A percentile compares a stretch with the other conserved stretches of the same genome.
Conservation (phyloP, 64 coral and sea anemone species). For the Orbicella faveolata region DNA sequence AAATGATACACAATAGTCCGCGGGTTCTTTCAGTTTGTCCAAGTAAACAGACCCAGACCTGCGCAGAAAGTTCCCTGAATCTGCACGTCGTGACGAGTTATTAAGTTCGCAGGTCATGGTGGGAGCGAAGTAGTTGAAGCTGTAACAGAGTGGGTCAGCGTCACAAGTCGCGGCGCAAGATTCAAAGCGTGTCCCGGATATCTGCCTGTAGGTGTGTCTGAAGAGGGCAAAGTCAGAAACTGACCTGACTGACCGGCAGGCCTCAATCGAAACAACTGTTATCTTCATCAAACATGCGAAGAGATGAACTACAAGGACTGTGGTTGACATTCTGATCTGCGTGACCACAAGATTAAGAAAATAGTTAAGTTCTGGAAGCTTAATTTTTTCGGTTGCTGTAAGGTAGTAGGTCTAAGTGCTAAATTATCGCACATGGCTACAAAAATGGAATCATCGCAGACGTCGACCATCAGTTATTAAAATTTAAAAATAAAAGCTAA, state of each 20-base stretch:
- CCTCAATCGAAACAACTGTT: background rate
- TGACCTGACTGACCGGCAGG: background rate
- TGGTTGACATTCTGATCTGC: background rate
- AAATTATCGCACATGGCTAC: too few species aligned
- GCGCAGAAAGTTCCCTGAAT: background rate
- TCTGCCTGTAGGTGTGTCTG: background rate
- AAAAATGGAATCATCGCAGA: too few species aligned
- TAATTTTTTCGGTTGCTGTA: too few species aligned
- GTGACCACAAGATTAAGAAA: background rate
- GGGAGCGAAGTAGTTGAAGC: constrained; percentile 3
- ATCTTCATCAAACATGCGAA: background rate
- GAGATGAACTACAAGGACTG: background rate
- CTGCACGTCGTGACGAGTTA: background rate
- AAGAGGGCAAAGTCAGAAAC: background rate
- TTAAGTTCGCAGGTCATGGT: background rate
- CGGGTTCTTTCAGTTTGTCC: background rate
- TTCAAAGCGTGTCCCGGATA: constrained; percentile 5
- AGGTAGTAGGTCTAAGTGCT: too few species aligned
- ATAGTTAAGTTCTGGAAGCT: background rate
- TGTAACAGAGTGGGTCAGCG: constrained; percentile 1
- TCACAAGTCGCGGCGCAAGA: background rate
- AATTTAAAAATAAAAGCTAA: too few species aligned
- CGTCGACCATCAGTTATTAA: too few species aligned
- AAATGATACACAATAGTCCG: background rate
- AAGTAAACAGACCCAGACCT: background rate